Evolutionary conservation across 1,140 invertebrate genomes (phyloP), one percentile per base, ranked within the genome.

Genomic region (Aphelenchoides avenae): DNA sequence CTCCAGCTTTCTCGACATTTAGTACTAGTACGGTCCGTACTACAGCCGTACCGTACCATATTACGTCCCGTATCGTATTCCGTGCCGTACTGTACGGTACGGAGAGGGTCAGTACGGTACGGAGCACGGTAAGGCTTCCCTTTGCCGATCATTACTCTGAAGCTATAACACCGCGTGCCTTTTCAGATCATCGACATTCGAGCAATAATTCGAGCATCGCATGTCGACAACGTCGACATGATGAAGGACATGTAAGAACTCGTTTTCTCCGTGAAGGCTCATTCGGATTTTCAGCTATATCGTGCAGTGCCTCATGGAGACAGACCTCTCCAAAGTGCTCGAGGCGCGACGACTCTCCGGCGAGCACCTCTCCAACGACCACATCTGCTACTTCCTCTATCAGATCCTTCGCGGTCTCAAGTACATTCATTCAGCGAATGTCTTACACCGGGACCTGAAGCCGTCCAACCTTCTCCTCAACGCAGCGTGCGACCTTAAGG

Each of bases 271-370:
- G n/a, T n/a, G n/a, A n/a, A n/a, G n/a, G n/a, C n/a, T n/a, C n/a
- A 20, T 22, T 29, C 13, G 18, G 9, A 18, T 64, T 70, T 46
- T 51, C 62, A 83, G 81, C 37, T 98, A 98, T 83, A 98, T 99
- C 80, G 93, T 99, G 62, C 94, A 99, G 79, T 97, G 92, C 83
- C 83, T 99, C 77, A 99, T 99, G 95, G 95, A 99, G 84, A 99
- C 94, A 63, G 95, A 99, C 83, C 84, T 99, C 78, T 98, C 98
- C 81, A 99, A 99, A 85, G 83, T 99, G 75, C 83, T 99, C 66
- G 97, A 96, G 85, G 94, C 91, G 72, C 85, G 91, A 86, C 89
- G 89, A n/a, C n/a, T n/a, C n/a, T n/a, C n/a, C n/a, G n/a, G n/a
- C n/a, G n/a, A n/a, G n/a, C n/a, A n/a, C 82, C 84, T 95, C 77